Evolutionary conservation across 2,113 vertebrate genomes (phyloP).

Genomic region (Albula glossodonta): DNA sequence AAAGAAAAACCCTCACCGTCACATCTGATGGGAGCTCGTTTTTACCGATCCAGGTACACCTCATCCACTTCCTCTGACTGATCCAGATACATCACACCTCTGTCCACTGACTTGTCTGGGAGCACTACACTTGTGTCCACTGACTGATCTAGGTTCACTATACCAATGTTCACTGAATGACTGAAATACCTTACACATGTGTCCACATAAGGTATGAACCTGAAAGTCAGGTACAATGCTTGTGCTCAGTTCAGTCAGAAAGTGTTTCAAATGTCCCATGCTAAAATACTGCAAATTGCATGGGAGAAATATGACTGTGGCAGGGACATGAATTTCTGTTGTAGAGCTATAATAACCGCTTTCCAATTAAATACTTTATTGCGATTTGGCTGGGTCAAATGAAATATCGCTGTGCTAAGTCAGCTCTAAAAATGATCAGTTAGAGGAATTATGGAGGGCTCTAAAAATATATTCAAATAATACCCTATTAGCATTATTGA

Average conservation of each 20-base stretch:
- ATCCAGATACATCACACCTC: background rate
- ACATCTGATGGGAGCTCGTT: background rate
- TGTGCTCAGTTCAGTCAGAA: too few relatives aligned
- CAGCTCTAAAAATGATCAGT: background rate
- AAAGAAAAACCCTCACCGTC: too few relatives aligned
- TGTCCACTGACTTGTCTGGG: background rate
- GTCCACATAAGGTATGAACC: too few relatives aligned
- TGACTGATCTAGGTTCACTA: too few relatives aligned
- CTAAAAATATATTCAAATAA: background rate
- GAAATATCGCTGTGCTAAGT: background rate
- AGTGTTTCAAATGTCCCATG: too few relatives aligned
- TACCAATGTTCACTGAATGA: background rate
- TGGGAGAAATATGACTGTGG: too few relatives aligned
- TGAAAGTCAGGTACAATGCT: too few relatives aligned
- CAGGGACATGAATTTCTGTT: background rate
- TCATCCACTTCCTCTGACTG: background rate
- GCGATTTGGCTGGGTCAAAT: background rate
- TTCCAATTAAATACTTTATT: background rate
- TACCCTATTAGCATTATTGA: background rate
- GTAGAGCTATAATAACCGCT: background rate
- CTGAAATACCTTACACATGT: background rate
- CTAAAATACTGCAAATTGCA: too few relatives aligned
- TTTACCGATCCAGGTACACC: conserved; percentile 24
- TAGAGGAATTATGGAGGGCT: background rate
- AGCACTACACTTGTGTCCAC: background rate